A percentile compares a stretch with the other conserved stretches of the same genome.
phyloP scores from a whole-genome alignment of 1,140 invertebrate genomes.

The Lycorma delicatula region DNA sequence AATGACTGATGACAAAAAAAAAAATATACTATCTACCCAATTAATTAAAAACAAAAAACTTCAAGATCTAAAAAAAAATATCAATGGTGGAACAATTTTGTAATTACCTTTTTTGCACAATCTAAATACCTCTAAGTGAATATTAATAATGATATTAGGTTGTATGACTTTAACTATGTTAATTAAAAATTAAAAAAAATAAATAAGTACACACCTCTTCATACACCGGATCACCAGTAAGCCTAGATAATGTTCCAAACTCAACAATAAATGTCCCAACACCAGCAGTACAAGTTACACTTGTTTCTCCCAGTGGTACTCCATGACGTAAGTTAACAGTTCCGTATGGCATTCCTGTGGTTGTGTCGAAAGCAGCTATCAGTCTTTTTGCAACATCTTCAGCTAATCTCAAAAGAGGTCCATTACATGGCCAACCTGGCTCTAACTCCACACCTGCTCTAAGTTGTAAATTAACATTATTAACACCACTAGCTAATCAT shows the following conservation, averaged over 20 bases:
- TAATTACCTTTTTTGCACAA: no score
- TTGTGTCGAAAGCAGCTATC: slow-evolving; percentile 81
- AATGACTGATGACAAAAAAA: no score
- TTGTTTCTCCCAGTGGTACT: slow-evolving; percentile 89
- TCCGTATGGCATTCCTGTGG: slow-evolving; percentile 97
- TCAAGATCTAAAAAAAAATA: no score
- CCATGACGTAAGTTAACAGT: slow-evolving; percentile 90
- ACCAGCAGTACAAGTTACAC: slow-evolving; percentile 94
- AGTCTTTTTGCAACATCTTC: slow-evolving; percentile 88
- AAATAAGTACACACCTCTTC: slow-evolving; percentile 63
- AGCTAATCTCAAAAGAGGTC: slow-evolving; percentile 83
- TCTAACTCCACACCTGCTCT: slow-evolving; percentile 76
- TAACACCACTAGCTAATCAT: no score
- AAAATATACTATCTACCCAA: no score
- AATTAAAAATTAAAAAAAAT: no score
- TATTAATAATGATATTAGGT: no score
- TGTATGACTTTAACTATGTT: no score
- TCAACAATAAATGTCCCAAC: slow-evolving; percentile 97
- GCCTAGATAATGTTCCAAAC: slow-evolving; percentile 87
- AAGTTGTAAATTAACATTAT: slow-evolving; percentile 29
- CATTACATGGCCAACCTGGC: slow-evolving; percentile 94
- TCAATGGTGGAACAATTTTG: no score
- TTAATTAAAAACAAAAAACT: no score
- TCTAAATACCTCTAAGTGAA: no score
- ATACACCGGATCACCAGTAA: slow-evolving; percentile 93